Evolutionary conservation across 1,140 invertebrate species (phyloP), one percentile per base, ranked within the genome.

Genomic region (Diachasma alloeum): DNA sequence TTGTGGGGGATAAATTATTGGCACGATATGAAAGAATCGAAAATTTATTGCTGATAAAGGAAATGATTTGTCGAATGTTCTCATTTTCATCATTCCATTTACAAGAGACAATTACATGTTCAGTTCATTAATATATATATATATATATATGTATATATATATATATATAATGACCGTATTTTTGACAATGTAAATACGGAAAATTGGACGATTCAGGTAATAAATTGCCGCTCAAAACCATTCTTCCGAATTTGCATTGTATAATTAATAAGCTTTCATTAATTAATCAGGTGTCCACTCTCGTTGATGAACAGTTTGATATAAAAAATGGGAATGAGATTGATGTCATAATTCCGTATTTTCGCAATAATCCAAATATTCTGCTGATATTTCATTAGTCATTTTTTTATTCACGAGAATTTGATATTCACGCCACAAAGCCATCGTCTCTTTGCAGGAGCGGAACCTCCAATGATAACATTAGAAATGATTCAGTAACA

Each of bases 1-100:
- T 81, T 78, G 76, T 42, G 48, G 48, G 56, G n/a, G 76, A 84
- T 80, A 82, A 87, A 87, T 87, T 87, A 87, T 87, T 86, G 85
- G 83, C 81, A 80, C 81, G 85, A 86, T 87, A 87, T 87, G 84
- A 85, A 83, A 85, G 79, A 83, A 46, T 68, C 77, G 76, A 36
- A 36, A 79, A 86, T 83, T 86, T 87, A 87, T 86, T 83, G 81
- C 82, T 83, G 85, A 87, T 87, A 87, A 82, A 85, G 79, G 80
- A 78, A 78, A 78, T 82, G 76, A 80, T 82, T 76, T 76, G 53
- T 22, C 44, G 37, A 48, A 69, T 22, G 37, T 39, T 19, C 36
- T 15, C 26, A 17, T 24, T 46, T 56, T 56, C 36, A 31, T 67
- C 48, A 9, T 15, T 17, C 6, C 48, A 2, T 2, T 53, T 53